These are phyloP conservation scores for Brachyptera risi DNA, from an alignment of 2,888 invertebrate genomes.

Conservation along the genomic window DNA sequence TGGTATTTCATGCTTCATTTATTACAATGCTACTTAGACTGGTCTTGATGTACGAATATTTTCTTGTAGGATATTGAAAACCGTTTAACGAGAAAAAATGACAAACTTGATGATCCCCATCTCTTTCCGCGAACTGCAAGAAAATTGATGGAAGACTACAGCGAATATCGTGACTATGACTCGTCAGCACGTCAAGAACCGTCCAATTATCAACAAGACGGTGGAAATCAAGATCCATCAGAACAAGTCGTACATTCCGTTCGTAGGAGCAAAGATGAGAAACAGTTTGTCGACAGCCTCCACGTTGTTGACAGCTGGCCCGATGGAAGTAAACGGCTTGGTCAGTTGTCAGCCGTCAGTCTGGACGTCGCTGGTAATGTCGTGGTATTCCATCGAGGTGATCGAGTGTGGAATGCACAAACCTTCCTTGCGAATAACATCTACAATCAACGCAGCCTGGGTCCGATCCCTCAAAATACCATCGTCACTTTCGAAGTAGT, in stretches of 20 bases:
- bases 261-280: neutral
- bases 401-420: slow-evolving; percentile 56
- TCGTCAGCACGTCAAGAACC: neutral
- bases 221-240: neutral
- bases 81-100: neutral
- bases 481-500: slow-evolving; percentile 59
- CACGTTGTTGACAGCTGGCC: slow-evolving; percentile 50
- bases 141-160: no score
- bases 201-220: neutral
- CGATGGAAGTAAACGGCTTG: slow-evolving; percentile 48
- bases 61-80: no score
- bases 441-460: slow-evolving; percentile 51
- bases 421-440: slow-evolving; percentile 59
- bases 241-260: neutral
- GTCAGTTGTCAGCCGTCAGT: slow-evolving; percentile 78
- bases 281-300: neutral
- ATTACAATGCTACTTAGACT: no score
- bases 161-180: slow-evolving; percentile 5
- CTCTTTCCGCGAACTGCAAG: neutral
- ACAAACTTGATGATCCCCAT: neutral
- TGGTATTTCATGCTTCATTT: no score
- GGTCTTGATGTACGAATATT: no score
- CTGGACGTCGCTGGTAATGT: slow-evolving; percentile 68
- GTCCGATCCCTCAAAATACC: slow-evolving; percentile 60
- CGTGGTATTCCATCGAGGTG: slow-evolving; percentile 77